Conservation (phyloP, 2,797 vertebrate genomes). For the Microchirus variegatus region DNA sequence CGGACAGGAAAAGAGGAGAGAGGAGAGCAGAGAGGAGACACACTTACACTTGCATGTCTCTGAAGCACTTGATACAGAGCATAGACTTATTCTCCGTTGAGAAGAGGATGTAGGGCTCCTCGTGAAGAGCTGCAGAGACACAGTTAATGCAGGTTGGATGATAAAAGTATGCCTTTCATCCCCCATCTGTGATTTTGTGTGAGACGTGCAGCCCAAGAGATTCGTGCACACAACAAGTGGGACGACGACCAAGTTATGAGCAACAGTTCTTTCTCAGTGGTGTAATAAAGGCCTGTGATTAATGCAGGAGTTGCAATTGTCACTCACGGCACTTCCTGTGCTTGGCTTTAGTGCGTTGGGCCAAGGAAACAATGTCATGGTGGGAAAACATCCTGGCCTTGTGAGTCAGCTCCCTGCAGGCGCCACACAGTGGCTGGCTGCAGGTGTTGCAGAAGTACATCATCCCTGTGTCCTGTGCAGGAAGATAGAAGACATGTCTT, state of each 20-base stretch:
- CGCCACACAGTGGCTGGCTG: slow-evolving; percentile 88
- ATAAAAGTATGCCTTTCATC: neutral
- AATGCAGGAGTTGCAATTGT: slow-evolving; percentile 31
- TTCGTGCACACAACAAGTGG: slow-evolving; percentile 4
- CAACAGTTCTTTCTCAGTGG: neutral
- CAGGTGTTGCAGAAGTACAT: slow-evolving; percentile 98
- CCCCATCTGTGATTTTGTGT: neutral
- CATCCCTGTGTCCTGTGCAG: slow-evolving; percentile 84
- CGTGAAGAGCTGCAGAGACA: slow-evolving; percentile 85
- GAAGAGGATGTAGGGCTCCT: slow-evolving; percentile 94
- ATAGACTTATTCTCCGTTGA: slow-evolving; percentile 94
- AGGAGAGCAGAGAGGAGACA: neutral
- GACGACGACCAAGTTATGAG: neutral
- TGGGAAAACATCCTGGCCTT: slow-evolving; percentile 91
- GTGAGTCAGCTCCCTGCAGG: slow-evolving; percentile 92
- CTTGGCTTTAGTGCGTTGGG: slow-evolving; percentile 90
- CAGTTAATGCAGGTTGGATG: neutral
- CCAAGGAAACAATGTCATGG: slow-evolving; percentile 92
- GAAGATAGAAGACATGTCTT: no score
- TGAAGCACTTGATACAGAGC: slow-evolving; percentile 97
- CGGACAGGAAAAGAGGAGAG: slow-evolving; percentile 1
- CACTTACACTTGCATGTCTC: slow-evolving; percentile 94
- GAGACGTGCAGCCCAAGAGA: neutral
- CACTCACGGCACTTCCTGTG: slow-evolving; percentile 93
- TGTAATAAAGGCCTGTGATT: slow-evolving; percentile 2